Evolutionary conservation across 2,888 invertebrate species (phyloP), one percentile per base, ranked within the genome.

Genomic region (Lacanobia wlatinum): DNA sequence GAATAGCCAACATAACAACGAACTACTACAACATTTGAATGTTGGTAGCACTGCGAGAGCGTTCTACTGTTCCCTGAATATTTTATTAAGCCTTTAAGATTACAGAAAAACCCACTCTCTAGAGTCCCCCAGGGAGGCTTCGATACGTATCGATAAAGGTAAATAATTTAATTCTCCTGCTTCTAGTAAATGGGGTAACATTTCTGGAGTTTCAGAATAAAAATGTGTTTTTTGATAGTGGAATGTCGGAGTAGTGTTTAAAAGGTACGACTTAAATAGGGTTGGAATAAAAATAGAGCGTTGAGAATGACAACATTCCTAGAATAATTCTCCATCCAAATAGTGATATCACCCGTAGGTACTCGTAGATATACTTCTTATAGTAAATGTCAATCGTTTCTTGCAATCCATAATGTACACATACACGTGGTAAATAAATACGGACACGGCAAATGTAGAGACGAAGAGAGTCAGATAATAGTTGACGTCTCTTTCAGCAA

Each of bases 11-110:
- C 62, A 56, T 67, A 59, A 75, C 60, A 76, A 73, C 21, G 40
- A 48, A 66, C 70, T 74, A 75, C 55, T 73, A 62, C 52, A 48
- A 74, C 70, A 74, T 70, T 74, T 58, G 58, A 76, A 78, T 73
- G 70, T 76, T 76, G 73, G 82, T 69, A 78, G 60, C 79, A 78
- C 50, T 77, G 82, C 78, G 79, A 91, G 86, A 91, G 92, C 90
- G 71, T 92, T 92, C 87, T 90, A 67, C 65, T 92, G 92, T 92
- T 78, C 72, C 28, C 79, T 92, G 91, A 89, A 93, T 93, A 91
- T 91, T 93, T 91, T 84, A 93, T 91, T 84, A 85, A 87, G 84
- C 85, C 88, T 88, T 89, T 85, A 87, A 89, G 89, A 88, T 89
- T 88, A 91, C 90, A 88, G 88, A 91, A 90, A 90, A 89, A 88